Evolutionary conservation across 2,113 vertebrate species (phyloP), one percentile per base, ranked within the genome.

Genomic region (Coreoperca whiteheadi): DNA sequence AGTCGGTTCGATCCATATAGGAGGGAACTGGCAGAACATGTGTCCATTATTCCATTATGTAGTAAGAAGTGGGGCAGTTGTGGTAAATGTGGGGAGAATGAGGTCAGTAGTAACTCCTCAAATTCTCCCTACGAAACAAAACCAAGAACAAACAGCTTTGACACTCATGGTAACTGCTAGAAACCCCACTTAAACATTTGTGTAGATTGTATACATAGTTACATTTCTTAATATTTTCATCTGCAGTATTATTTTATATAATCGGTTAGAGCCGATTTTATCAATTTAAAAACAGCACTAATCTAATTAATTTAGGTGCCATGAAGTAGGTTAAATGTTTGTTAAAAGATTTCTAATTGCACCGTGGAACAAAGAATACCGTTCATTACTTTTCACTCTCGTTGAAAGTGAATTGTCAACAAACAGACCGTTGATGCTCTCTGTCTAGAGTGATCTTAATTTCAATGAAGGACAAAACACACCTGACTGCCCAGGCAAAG

Each of bases 281-380:
- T n/a, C n/a, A n/a, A n/a, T n/a, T n/a, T n/a, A n/a, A n/a, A 59
- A 73, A 73, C 70, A 59, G 23, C 37, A 25, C 39, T 41, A n/a
- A 15, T 39, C 9, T 3, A 20, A 34, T 10, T 34, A 10, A n/a
- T 61, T 2, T 21, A 8, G 30, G 59, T 23, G n/a, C 32, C 2
- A 34, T 18, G 16, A 30, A 16, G 54, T 6, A 32, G 15, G 28
- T 32, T 60, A 8, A 28, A 28, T 57, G 10, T 25, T 56, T 56
- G 54, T 15, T n/a, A n/a, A n/a, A n/a, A 30, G 28, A 7, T 61
- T 61, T 21, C 37, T 11, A 9, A 20, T 34, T 64, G 11, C 8
- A 64, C 2, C 21, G 1, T 41, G 39, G 11, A 20, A 39, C 61
- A n/a, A 14, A 60, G n/a, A n/a, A n/a, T n/a, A n/a, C n/a, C n/a